phyloP scores from a whole-genome alignment of 2,888 invertebrate genomes.

The Colletes collaris region DNA sequence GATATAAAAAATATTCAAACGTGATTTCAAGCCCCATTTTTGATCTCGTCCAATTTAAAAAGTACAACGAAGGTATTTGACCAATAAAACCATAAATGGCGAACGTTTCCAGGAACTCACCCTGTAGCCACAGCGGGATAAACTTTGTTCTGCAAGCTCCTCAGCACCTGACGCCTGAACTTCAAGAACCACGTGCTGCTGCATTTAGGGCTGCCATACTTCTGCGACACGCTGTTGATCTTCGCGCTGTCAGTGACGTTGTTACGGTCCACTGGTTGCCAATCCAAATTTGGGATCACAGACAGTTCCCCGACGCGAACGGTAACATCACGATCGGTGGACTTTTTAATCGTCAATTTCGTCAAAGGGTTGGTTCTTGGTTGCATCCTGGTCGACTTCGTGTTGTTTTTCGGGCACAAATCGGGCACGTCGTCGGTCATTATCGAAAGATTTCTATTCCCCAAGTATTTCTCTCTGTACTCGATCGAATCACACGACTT shows the following conservation, averaged over 20 bases:
- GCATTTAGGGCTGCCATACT: conserved; percentile 49
- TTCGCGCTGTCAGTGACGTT: conserved; percentile 49
- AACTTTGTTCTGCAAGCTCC: conserved; percentile 68
- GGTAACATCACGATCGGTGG: conserved; percentile 34
- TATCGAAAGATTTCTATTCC: conserved; percentile 63
- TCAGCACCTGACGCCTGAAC: conserved; percentile 68
- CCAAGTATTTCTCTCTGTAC: conserved; percentile 25
- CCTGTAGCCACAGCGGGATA: conserved; percentile 58
- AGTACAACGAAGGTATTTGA: no score
- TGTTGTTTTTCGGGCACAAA: neutral
- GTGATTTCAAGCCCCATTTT: no score
- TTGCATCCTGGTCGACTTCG: neutral
- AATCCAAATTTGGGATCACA: conserved; percentile 29
- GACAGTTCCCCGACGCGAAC: conserved; percentile 32
- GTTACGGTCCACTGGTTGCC: conserved; percentile 37
- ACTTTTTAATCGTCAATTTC: conserved; percentile 17
- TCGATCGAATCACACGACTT: neutral
- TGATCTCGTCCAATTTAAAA: no score
- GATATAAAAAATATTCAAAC: no score
- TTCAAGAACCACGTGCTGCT: conserved; percentile 66
- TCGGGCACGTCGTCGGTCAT: conserved; percentile 56
- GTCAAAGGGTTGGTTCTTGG: conserved; percentile 10
- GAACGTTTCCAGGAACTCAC: conserved; percentile 63
- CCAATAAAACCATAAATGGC: no score
- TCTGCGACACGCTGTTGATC: conserved; percentile 35